A percentile compares a stretch with the other conserved stretches of the same genome.
Conservation (phyloP, 2,797 vertebrate genomes). For the Eulemur mongoz region DNA sequence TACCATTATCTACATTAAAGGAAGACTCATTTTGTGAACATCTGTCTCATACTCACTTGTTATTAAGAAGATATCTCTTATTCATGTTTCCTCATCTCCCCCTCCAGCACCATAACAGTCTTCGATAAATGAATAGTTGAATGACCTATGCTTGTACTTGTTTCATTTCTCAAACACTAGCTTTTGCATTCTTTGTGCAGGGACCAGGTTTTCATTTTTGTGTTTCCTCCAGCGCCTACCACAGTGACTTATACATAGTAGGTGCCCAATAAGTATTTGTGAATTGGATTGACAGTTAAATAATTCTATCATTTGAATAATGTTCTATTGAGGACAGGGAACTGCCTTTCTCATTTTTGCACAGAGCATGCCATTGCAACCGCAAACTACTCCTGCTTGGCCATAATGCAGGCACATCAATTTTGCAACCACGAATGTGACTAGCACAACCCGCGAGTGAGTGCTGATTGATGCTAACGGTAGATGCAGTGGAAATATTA, state of each 20-base stretch:
- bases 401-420: background rate
- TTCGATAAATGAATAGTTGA: background rate
- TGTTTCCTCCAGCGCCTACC: background rate
- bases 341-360: slow-evolving; percentile 6
- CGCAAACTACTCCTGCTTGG: background rate
- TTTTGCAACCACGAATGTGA: slow-evolving; percentile 33
- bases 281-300: background rate
- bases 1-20: background rate
- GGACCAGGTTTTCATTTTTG: background rate
- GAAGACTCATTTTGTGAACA: background rate
- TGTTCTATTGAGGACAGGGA: background rate
- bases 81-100: background rate
- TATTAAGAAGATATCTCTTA: background rate
- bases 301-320: background rate
- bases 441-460: slow-evolving; percentile 1
- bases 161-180: background rate
- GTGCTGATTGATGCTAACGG: slow-evolving; percentile 48
- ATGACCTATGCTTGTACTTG: background rate
- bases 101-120: background rate
- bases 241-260: background rate
- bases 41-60: background rate
- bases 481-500: slow-evolving; percentile 49
- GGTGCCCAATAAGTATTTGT: background rate
- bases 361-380: background rate
- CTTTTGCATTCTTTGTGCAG: background rate